These are phyloP conservation scores for Engraulis encrasicolus DNA, from an alignment of 2,113 vertebrate species.

Conservation along the genomic window DNA sequence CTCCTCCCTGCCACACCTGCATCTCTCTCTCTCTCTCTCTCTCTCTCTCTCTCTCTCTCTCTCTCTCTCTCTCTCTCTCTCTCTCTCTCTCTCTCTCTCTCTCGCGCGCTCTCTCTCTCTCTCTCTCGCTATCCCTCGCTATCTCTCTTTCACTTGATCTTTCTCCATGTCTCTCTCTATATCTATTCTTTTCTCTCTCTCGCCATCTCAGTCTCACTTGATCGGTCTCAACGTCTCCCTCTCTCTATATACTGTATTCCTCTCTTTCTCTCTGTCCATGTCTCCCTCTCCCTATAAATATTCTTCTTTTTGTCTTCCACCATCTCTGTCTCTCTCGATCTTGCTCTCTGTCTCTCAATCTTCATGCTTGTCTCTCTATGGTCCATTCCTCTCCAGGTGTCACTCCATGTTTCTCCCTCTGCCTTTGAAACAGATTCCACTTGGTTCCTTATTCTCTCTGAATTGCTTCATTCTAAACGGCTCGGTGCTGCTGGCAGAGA, in stretches of 20 bases:
- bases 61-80: not conserved
- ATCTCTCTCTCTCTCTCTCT: not conserved
- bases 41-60: not conserved
- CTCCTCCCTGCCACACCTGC: not conserved
- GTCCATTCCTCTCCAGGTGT: no score
- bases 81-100: not conserved
- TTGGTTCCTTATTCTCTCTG: no score
- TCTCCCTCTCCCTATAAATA: not conserved
- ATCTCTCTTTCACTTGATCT: no score
- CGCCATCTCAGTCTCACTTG: not conserved
- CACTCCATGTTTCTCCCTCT: not conserved
- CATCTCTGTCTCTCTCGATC: no score
- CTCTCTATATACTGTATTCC: not conserved
- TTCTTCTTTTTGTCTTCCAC: no score
- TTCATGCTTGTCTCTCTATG: not conserved
- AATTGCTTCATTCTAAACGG: no score
- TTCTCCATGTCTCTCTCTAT: no score
- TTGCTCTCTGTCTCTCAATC: not conserved
- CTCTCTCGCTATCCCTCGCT: not conserved
- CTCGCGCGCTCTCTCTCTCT: not conserved
- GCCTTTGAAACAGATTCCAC: no score
- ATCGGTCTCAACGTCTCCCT: no score
- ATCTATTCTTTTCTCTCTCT: not conserved
- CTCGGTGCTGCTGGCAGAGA: no score
- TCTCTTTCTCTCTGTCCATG: not conserved